phyloP scores from a whole-genome alignment of 1,140 invertebrate species.

The Hypsibius dujardini region DNA sequence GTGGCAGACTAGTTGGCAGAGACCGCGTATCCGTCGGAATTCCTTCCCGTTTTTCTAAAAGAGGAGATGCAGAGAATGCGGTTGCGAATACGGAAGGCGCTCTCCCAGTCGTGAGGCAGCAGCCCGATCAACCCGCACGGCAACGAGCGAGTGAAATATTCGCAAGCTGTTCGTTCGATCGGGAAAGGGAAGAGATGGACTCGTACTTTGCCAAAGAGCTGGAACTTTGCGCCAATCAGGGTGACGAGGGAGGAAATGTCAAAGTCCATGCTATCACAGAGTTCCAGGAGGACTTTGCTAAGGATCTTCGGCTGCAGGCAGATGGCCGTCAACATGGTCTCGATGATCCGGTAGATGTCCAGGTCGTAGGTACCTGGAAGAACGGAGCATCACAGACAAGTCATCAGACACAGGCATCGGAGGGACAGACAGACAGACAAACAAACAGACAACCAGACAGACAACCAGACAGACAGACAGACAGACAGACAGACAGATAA shows the following conservation, averaged over 20 bases:
- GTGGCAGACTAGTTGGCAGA: not conserved
- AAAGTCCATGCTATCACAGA: not conserved
- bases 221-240: not conserved
- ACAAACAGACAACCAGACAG: no score
- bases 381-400: no score
- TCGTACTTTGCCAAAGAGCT: not conserved
- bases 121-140: no score
- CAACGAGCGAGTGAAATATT: no score
- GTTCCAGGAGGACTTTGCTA: not conserved
- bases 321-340: conserved; percentile 7
- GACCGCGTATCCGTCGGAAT: not conserved
- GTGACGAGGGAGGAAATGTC: not conserved
- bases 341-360: conserved; percentile 8
- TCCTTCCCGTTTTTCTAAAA: conserved; percentile 10
- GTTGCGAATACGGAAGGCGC: no score
- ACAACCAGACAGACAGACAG: no score
- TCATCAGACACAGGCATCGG: no score
- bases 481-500: no score
- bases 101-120: no score
- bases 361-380: not conserved
- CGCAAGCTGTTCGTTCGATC: not conserved
- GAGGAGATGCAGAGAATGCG: not conserved
- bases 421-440: no score
- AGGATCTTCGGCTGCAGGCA: not conserved
- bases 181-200: not conserved